Conservation (phyloP, 2,797 vertebrate species). For the Microctenopoma lineatum region DNA sequence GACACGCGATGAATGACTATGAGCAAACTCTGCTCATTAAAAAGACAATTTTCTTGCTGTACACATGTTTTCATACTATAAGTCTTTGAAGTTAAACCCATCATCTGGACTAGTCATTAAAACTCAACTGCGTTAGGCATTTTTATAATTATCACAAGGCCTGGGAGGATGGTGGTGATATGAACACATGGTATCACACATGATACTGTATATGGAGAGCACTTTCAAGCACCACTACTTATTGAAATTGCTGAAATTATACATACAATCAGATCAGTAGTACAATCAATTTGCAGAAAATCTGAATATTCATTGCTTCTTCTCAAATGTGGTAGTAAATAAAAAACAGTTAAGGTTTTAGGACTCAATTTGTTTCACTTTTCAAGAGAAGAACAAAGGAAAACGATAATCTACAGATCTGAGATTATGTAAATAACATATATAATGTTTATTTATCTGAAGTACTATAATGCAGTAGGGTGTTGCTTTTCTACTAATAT, state of each 20-base stretch:
- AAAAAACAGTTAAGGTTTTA: neutral
- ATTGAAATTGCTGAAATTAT: neutral
- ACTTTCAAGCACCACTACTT: constrained; percentile 9
- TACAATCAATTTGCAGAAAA: neutral
- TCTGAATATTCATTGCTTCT: neutral
- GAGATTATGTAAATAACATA: neutral
- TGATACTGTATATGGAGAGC: neutral
- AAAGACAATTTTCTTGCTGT: constrained; percentile 20
- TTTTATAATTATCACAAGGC: constrained; percentile 45
- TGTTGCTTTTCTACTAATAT: neutral
- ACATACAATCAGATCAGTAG: neutral
- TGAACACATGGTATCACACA: constrained; percentile 17
- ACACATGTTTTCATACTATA: constrained; percentile 25
- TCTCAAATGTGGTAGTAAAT: neutral
- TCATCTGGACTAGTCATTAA: constrained; percentile 39
- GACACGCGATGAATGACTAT: constrained; percentile 64
- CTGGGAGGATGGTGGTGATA: constrained; percentile 24
- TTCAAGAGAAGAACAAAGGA: neutral
- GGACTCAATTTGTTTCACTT: neutral
- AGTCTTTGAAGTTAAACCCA: constrained; percentile 51
- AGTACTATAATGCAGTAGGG: neutral
- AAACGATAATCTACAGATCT: neutral
- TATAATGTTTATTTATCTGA: neutral
- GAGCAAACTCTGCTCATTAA: constrained; percentile 32
- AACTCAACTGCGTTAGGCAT: constrained; percentile 35